Evolutionary conservation across 2,797 vertebrate genomes (phyloP).

Genomic region (Leuciscus waleckii): DNA sequence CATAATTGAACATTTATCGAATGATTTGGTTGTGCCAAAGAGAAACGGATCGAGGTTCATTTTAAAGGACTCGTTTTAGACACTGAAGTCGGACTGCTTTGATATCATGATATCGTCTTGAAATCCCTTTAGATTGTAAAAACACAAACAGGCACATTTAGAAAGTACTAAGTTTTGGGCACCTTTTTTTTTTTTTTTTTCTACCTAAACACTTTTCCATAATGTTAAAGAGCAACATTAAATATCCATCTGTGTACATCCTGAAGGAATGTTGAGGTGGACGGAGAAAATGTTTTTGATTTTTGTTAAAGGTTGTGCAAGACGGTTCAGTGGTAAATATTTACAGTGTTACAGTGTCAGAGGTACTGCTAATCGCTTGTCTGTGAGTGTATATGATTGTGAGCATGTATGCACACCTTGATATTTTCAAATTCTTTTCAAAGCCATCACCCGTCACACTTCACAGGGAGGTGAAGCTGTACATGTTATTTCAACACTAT

Average conservation of each 20-base stretch:
- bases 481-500: not conserved
- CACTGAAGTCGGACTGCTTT: not conserved
- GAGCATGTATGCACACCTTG: not conserved
- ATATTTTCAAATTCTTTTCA: not conserved
- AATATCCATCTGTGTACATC: not conserved
- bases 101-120: not conserved
- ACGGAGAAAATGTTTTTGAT: not conserved
- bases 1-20: conserved; percentile 2
- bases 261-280: not conserved
- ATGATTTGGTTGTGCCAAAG: conserved; percentile 23
- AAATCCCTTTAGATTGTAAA: not conserved
- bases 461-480: not conserved
- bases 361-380: conserved; percentile 8
- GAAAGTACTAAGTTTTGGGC: not conserved
- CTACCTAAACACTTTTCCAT: not conserved
- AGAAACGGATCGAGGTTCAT: not conserved
- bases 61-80: not conserved
- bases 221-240: not conserved
- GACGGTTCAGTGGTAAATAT: not conserved
- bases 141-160: not conserved
- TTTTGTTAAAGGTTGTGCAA: not conserved
- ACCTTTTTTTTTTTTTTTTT: conserved; percentile 5
- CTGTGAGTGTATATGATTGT: conserved; percentile 15
- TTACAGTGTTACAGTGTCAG: conserved; percentile 17
- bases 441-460: not conserved